Base-by-base conservation (phyloP, 2,797 vertebrate genomes). In the Melanotaenia pygmaea region DNA sequence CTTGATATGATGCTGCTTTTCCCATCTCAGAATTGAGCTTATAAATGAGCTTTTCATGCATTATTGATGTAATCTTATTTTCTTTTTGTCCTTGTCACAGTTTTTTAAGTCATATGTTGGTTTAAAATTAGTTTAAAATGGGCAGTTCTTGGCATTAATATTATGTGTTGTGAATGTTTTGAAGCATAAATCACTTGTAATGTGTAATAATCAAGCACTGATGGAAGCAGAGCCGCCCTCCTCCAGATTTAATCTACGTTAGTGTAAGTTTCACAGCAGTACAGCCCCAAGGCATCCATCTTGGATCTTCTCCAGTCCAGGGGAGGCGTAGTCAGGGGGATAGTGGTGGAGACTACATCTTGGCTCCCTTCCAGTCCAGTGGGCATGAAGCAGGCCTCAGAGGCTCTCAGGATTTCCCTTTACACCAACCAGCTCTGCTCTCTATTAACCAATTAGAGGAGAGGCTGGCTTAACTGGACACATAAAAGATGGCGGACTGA, bases 391-490 rank as follows among this genome's bases (percentile, higher is more conserved):
- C 87, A 82, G 77, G 77, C 80, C 87, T 89, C 67, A 45, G 54
- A 86, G 78, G 72, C 86, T 81, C 82, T 70, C 56, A 80, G 91
- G 88, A 90, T 84, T 85, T 70, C 86, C 88, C 78, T 86, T 78
- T 76, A 77, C 76, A 64, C 81, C 83, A 73, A 69, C 79, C 64
- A 74, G 62, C 72, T 78, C 67, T 82, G 80, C 80, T 88, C 72
- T 84, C 84, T 74, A 89, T 91, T 89, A 89, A 84, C 88, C 88
- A 90, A 89, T 92, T 87, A 88, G 67, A 80, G 75, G 67, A 71
- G 65, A 81, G 72, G 83, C 87, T 83, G 80, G 89, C 85, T 83
- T 88, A 89, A 93, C 85, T 88, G 90, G 87, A 91, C 84, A 78
- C 79, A 73, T 81, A 74, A 91, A 86, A 82, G 77, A 77, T 72